A percentile compares a stretch with the other conserved stretches of the same genome.
These are phyloP conservation scores for Drosophila putrida DNA, from an alignment of 2,888 invertebrate genomes.

Conservation along the genomic window DNA sequence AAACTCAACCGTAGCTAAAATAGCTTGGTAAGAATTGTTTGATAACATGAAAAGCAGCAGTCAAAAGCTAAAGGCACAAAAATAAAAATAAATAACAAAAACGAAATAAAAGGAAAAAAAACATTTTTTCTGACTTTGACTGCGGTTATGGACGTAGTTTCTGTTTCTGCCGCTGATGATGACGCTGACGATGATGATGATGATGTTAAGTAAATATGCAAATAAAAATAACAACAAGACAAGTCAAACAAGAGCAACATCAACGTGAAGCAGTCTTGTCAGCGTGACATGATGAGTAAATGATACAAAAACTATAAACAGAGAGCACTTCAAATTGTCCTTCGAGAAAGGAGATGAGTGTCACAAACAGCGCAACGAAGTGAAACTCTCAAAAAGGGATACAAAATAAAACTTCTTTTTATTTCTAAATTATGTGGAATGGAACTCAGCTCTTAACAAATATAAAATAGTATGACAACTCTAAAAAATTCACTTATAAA, in stretches of 20 bases:
- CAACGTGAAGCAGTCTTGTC: conserved; percentile 45
- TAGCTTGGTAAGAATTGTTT: conserved; percentile 69
- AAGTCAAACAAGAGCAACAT: conserved; percentile 33
- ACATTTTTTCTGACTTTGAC: conserved; percentile 17
- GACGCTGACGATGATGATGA: conserved; percentile 1
- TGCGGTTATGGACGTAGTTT: conserved; percentile 25
- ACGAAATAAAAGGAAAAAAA: conserved; percentile 15
- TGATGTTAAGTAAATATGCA: conserved; percentile 71
- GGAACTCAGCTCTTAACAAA: neutral
- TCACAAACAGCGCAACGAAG: conserved; percentile 31
- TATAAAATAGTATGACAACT: no score
- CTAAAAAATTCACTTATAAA: no score
- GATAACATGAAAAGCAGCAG: conserved; percentile 65
- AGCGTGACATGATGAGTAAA: conserved; percentile 72
- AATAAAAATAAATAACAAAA: neutral
- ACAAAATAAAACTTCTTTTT: neutral
- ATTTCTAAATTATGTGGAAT: neutral
- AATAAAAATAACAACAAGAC: conserved; percentile 64
- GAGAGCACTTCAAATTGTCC: conserved; percentile 11
- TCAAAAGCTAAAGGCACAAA: conserved; percentile 49
- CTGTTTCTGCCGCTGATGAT: conserved; percentile 10
- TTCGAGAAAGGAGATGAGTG: conserved; percentile 9
- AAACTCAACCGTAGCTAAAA: conserved; percentile 68
- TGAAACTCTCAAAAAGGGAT: conserved; percentile 6
- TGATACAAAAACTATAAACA: conserved; percentile 60